Base-by-base conservation (phyloP, 2,797 vertebrate genomes). In the Poecilia wingei region DNA sequence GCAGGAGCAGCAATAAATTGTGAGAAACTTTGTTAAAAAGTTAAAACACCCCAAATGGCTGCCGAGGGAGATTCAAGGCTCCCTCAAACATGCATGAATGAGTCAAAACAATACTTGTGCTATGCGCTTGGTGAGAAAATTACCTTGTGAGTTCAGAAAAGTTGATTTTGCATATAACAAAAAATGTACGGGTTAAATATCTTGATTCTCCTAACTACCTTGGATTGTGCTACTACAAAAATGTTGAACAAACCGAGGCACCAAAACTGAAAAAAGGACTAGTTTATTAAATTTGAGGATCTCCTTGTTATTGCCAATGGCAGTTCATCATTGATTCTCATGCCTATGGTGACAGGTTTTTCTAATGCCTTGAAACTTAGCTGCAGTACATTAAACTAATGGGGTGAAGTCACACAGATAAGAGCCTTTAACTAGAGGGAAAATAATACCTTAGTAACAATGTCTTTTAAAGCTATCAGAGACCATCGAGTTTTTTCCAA, bases 381-480 rank as follows among this genome's bases (percentile, higher is more conserved):
- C 78, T 87, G 68, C 13, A 7, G 68, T 70, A 84, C 93, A 89
- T 93, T 87, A 93, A 89, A 90, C 88, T 88, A 91, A 93, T 91
- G 85, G 84, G 89, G 85, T 88, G 81, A 91, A 90, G 86, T 81
- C 86, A 74, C 74, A 86, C 20, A 88, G 72, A 90, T 82, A 82
- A 25, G 47, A 72, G 46, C 57, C 72, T 85, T 86, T 89, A 71
- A 61, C 71, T 55, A 80, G 80, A 88, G 39, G 74, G 78, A 87
- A 87, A 82, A 82, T 86, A 79, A 89, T 55, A 80, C 68, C 39
- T 82, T 82, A 81, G 86, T 74, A 80, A 83, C 47, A 51, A 51
- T 88, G n/a, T 69, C 72, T 89, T 80, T 87, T 36, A 89, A 88
- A 88, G 84, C 53, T 57, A 80, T 78, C 49, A 49, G 41, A 57